A percentile compares a stretch with the other conserved stretches of the same genome.
These are phyloP conservation scores for Porites cylindrica DNA, from an alignment of 92 coral and sea anemone species.

Conservation along the genomic window DNA sequence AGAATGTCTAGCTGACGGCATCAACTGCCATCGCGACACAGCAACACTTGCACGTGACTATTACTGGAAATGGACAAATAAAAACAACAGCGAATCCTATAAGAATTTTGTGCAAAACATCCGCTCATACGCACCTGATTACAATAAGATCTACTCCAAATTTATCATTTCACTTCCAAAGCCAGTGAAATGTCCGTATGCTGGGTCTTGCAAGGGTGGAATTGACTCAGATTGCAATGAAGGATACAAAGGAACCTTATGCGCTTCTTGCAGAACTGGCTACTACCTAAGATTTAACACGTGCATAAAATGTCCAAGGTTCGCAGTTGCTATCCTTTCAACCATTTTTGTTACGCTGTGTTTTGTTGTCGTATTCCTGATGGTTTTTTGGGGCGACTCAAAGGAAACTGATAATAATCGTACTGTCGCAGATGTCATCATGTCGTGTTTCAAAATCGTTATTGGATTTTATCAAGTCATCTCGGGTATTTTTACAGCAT, in stretches of 20 bases:
- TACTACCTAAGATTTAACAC: conserved; percentile 16
- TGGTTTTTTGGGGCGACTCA: conserved; percentile 41
- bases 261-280: background rate
- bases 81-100: background rate
- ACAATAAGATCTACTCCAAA: background rate
- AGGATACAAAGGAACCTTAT: background rate
- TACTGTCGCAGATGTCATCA: conserved; percentile 45
- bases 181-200: background rate
- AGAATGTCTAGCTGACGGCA: background rate
- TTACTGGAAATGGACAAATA: background rate
- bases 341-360: background rate
- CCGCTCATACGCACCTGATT: background rate
- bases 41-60: background rate
- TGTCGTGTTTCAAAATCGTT: too few relatives aligned
- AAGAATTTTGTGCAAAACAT: background rate
- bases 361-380: conserved; percentile 11
- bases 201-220: background rate
- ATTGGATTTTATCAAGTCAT: too few relatives aligned
- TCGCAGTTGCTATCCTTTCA: background rate
- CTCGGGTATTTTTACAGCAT: too few relatives aligned
- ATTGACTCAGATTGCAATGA: background rate
- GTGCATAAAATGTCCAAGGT: conserved; percentile 22
- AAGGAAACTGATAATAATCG: conserved; percentile 38
- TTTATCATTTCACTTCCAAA: background rate
- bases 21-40: background rate